Percentiles rank a stretch among this genome's conserved stretches.
These are phyloP conservation scores for Crenuchus spilurus DNA, from an alignment of 2,797 vertebrate genomes.

Conservation along the genomic window DNA sequence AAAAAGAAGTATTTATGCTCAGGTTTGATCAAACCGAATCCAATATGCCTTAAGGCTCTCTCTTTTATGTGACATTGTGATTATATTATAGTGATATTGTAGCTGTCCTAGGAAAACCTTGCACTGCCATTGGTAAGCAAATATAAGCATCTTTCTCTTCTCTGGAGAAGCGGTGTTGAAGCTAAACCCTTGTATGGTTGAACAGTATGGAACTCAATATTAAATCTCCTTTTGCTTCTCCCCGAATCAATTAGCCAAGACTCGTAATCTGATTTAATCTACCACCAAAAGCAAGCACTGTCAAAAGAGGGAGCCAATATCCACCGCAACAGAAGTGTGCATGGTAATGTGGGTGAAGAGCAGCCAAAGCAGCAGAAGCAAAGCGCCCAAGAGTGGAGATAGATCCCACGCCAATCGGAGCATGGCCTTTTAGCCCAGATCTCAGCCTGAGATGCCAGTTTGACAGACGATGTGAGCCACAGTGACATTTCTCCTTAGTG, in stretches of 20 bases:
- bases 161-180: not conserved
- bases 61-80: constrained; percentile 23
- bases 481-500: constrained; percentile 73
- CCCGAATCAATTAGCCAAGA: not conserved
- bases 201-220: not conserved
- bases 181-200: not conserved
- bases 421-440: constrained; percentile 74
- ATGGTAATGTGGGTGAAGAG: constrained; percentile 31
- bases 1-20: constrained; percentile 57
- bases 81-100: constrained; percentile 1
- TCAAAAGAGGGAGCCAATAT: not conserved
- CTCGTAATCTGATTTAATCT: not conserved
- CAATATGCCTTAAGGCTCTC: constrained; percentile 16
- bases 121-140: not conserved
- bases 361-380: constrained; percentile 11
- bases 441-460: constrained; percentile 76
- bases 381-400: constrained; percentile 65
- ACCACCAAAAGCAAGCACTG: not conserved
- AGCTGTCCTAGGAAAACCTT: not conserved
- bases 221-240: not conserved
- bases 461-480: constrained; percentile 68
- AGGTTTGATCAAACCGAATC: constrained; percentile 61
- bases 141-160: not conserved
- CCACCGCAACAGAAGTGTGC: not conserved
- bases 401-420: constrained; percentile 74